Evolutionary conservation across 2,113 vertebrate genomes (phyloP).

Genomic region (Sciurus niger): DNA sequence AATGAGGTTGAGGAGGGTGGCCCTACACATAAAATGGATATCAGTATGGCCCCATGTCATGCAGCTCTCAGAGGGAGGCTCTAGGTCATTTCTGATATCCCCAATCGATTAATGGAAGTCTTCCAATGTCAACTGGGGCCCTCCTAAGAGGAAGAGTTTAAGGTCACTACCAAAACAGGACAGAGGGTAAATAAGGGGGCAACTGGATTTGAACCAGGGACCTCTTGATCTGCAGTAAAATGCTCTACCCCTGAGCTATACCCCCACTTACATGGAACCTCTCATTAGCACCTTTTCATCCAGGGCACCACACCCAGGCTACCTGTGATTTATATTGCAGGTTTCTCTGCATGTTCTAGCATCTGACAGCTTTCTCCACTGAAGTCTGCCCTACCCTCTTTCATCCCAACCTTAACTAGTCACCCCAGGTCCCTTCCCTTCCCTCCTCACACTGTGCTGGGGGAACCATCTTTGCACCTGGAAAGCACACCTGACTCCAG

Average conservation of each 20-base stretch:
- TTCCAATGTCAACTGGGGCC: neutral
- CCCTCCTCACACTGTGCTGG: rapidly evolving
- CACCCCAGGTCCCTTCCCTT: no score
- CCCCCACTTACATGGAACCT: rapidly evolving
- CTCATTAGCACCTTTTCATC: neutral
- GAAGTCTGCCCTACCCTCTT: neutral
- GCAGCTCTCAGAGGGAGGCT: neutral
- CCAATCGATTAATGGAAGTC: neutral
- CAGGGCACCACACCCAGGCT: neutral
- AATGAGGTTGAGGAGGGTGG: neutral
- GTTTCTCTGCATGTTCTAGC: neutral
- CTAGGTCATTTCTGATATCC: neutral
- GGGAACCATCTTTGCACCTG: neutral
- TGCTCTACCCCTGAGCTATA: neutral
- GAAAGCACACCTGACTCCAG: neutral
- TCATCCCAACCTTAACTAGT: neutral
- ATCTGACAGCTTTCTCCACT: neutral
- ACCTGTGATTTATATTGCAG: neutral
- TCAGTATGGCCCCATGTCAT: no score
- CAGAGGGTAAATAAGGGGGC: neutral
- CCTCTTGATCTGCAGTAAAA: conserved; percentile 39
- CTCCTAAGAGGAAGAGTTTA: neutral
- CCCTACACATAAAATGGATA: rapidly evolving
- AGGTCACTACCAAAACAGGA: neutral
- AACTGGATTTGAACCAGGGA: conserved; percentile 55